Evolutionary conservation across 2,888 invertebrate genomes (phyloP), one percentile per base, ranked within the genome.

Genomic region (Drosophila tanythrix): DNA sequence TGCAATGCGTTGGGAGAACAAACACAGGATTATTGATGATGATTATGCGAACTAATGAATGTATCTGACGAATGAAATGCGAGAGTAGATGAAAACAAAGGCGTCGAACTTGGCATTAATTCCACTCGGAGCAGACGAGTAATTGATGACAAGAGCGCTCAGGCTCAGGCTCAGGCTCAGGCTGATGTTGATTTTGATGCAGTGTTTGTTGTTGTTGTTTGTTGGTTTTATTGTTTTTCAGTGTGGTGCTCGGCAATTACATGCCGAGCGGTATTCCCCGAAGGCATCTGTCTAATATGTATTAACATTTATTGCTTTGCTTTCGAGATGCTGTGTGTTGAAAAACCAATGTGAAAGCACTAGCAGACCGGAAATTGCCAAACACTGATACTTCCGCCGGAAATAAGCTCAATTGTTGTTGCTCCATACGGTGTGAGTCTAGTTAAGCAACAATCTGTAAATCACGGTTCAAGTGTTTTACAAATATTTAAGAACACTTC

Each of bases 361-460:
- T 57, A 58, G 64, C 69, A 69, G 61, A 67, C 90, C 88, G 88
- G 88, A 88, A 90, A 88, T 88, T 91, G 83, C 86, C 83, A 74
- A 90, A 88, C 77, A 76, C 88, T 88, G 90, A 88, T 83, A 79
- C 91, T 78, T 88, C 88, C 88, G 79, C 79, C 90, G 88, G 91
- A 88, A 88, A 90, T 91, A 76, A 75, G 86, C 86, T 88, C 71
- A 88, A 88, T 89, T 83, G 79, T 79, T 76, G 81, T 77, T 88
- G 61, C 57, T 31, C 29, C 15, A 27, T 18, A 13, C 31, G 50
- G 58, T 46, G 69, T 61, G 75, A 58, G 80, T 58, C 25, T 46
- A 40, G 43, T 43, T 46, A 35, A 36, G 27, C 56, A 57, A 29
- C 25, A 53, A n/a, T 33, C 40, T 58, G 27, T 36, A 43, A 56